Base-by-base conservation (phyloP, 2,888 invertebrate species). In the Esperia sulphurella region DNA sequence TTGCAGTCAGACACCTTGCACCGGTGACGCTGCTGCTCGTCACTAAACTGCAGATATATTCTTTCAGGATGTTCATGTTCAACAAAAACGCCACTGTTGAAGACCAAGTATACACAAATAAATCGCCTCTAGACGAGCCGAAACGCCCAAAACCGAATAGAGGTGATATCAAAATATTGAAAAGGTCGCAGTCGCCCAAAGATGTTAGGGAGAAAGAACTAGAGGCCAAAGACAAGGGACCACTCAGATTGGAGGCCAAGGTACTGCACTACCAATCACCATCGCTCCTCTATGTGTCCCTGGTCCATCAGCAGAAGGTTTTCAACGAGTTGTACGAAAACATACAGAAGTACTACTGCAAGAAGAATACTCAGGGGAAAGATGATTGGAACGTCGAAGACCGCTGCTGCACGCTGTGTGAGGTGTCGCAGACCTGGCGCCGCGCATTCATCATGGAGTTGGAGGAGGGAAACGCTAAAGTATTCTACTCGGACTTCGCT, bases 401-500 rank as follows among this genome's bases (percentile, higher is more conserved):
- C 12, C 71, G 73, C 46, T 92, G 92, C 58, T 90, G 83, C 55
- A 71, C 90, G 0, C 52, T 83, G 1, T 83, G 90, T 48, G 53
- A 63, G 0, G 79, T 83, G 10, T 90, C 91, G 10, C 88, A 91
- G 37, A 83, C 88, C 31, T 96, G 94, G 92, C 93, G 92, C 55
- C 91, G 97, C 4, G 83, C 90, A 31, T 83, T 92, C 13, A 61
- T 89, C 1, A 67, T 88, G 0, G 76, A 87, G 46, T 44, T 90
- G 0, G 68, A 77, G 5, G 71, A 76, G 0, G 73, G 80, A 0
- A 70, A 74, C 9, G 83, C 79, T 1, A 83, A 84, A 52, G 91
- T 96, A 0, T 92, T 92, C 53, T 88, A 95, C 39, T 90, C 92
- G 12, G 96, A 97, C 65, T 91, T 92, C 54, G 93, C 93, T 0